Evolutionary conservation across 1,140 invertebrate species (phyloP).

Genomic region (Melipona quadrifasciata): DNA sequence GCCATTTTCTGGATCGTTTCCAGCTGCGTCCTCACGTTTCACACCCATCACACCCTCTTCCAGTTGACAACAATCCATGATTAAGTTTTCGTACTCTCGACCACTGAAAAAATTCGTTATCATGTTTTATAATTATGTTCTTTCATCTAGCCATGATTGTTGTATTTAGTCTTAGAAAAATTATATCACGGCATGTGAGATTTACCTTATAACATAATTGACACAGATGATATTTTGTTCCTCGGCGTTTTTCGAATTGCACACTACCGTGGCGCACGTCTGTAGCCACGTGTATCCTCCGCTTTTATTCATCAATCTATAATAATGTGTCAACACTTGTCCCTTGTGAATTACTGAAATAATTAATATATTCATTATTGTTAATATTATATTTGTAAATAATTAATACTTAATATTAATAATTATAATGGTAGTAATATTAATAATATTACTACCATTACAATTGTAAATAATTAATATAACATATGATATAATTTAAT

Average conservation of each 20-base stretch:
- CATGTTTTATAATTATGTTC: not conserved
- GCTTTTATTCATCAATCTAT: conserved; percentile 96
- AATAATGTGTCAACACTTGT: conserved; percentile 97
- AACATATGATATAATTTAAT: no score
- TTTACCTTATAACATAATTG: conserved; percentile 95
- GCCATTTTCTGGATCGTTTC: conserved; percentile 91
- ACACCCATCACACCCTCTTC: conserved; percentile 89
- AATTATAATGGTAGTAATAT: no score
- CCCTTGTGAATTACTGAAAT: conserved; percentile 96
- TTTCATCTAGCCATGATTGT: not conserved
- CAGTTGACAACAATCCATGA: conserved; percentile 96
- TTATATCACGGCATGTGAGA: not conserved
- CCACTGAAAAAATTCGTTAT: conserved; percentile 86
- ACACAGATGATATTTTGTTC: conserved; percentile 98
- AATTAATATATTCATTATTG: conserved; percentile 39
- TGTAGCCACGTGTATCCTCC: conserved; percentile 98
- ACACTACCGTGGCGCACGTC: conserved; percentile 97
- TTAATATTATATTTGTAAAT: no score
- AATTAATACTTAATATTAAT: no score
- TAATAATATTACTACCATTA: no score
- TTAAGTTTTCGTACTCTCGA: conserved; percentile 93
- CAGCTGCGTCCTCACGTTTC: conserved; percentile 90
- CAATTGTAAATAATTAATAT: not conserved
- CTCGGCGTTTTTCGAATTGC: conserved; percentile 96
- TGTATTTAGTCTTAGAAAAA: not conserved